phyloP scores from a whole-genome alignment of 2,888 invertebrate genomes.

The Ophioninae sp. region DNA sequence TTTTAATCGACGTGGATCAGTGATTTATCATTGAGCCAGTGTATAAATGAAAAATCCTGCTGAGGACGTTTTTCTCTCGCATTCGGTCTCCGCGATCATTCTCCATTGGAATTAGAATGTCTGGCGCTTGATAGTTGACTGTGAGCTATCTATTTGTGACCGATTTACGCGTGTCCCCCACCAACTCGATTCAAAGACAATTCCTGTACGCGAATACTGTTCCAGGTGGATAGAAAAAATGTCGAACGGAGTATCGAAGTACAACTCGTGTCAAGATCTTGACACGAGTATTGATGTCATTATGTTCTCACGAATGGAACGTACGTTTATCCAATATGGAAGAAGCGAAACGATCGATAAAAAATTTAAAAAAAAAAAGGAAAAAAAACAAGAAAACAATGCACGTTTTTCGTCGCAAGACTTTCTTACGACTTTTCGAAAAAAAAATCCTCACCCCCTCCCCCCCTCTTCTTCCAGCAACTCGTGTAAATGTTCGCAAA shows the following conservation, averaged over 20 bases:
- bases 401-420: too few relatives aligned
- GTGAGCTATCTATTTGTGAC: conserved; percentile 34
- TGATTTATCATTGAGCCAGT: too few relatives aligned
- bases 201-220: not conserved
- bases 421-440: not conserved
- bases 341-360: not conserved
- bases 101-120: conserved; percentile 48
- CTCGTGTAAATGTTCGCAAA: not conserved
- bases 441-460: not conserved
- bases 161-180: not conserved
- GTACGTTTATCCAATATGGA: not conserved
- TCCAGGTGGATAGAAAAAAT: not conserved
- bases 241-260: not conserved
- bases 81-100: conserved; percentile 33
- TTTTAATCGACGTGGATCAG: not conserved
- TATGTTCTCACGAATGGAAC: not conserved
- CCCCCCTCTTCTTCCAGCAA: not conserved
- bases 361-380: too few relatives aligned
- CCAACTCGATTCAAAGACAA: not conserved
- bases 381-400: not conserved
- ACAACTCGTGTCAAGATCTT: not conserved
- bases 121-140: conserved; percentile 33
- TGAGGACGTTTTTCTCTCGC: conserved; percentile 22
- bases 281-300: not conserved
- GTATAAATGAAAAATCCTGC: not conserved